Conservation (phyloP, 1,140 invertebrate species). For the Pachypeltis micranthus region DNA sequence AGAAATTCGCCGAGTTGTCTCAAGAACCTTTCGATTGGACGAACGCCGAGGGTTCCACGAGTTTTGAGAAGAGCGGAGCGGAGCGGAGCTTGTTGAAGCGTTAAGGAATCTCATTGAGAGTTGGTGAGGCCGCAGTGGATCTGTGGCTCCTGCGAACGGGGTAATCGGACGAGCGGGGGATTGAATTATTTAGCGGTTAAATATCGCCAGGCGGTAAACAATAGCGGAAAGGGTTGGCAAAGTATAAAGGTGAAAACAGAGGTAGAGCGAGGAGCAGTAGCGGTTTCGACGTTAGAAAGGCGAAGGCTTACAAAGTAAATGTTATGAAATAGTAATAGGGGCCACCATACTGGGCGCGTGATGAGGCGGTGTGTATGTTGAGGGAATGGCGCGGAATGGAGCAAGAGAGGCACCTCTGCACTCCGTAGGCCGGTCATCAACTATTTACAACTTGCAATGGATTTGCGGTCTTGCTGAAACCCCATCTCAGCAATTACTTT, state of each 20-base stretch:
- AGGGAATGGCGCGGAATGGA: too few relatives aligned
- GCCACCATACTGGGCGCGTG: too few relatives aligned
- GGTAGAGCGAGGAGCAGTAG: background rate
- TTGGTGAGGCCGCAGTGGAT: too few relatives aligned
- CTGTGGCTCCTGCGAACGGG: too few relatives aligned
- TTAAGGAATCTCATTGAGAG: too few relatives aligned
- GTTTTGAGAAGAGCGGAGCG: too few relatives aligned
- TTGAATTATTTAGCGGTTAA: conserved; percentile 1
- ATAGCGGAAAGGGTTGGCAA: conserved; percentile 6
- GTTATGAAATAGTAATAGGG: conserved; percentile 15
- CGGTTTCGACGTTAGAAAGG: background rate
- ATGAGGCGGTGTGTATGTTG: too few relatives aligned
- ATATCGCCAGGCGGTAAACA: conserved; percentile 4
- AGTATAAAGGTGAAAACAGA: conserved; percentile 6
- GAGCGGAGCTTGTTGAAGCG: too few relatives aligned
- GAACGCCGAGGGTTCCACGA: too few relatives aligned
- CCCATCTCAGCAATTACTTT: conserved; percentile 16
- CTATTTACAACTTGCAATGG: conserved; percentile 10
- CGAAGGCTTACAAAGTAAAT: conserved; percentile 13
- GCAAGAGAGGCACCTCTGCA: background rate
- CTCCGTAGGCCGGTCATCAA: conserved; percentile 12
- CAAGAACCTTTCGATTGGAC: too few relatives aligned
- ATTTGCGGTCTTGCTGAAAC: conserved; percentile 16
- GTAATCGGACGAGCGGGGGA: conserved; percentile 1
- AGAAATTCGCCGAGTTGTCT: too few relatives aligned